Percentiles rank a stretch among this genome's conserved stretches.
Evolutionary conservation across 2,113 vertebrate genomes (phyloP).

Genomic region (Psilopsiagon aymara): DNA sequence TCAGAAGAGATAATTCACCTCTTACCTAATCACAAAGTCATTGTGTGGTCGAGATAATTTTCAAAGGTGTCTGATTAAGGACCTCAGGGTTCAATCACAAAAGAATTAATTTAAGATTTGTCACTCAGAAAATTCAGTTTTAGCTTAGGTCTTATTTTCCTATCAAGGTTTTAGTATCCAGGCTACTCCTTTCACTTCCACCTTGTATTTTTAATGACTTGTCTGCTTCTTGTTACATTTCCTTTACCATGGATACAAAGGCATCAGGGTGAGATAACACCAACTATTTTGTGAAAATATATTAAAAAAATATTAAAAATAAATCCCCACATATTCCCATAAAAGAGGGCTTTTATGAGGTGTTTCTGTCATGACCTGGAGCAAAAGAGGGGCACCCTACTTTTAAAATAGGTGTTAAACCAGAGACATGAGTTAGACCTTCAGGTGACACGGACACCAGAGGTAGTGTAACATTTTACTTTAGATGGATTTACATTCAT

Average conservation of each 20-base stretch:
- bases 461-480: neutral
- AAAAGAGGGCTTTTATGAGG: neutral
- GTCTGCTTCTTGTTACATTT: neutral
- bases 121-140: neutral
- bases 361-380: conserved; percentile 18
- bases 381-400: neutral
- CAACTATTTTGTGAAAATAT: conserved; percentile 7
- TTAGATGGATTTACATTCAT: neutral
- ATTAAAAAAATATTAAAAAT: neutral
- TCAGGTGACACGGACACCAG: neutral
- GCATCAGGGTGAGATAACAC: neutral
- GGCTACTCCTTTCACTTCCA: neutral
- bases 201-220: conserved; percentile 2
- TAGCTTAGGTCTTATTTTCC: neutral
- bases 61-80: neutral
- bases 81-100: neutral
- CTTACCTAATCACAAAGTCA: neutral
- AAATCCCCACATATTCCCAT: neutral
- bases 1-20: neutral
- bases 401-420: conserved; percentile 14
- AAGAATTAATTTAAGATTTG: neutral
- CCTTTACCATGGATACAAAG: neutral
- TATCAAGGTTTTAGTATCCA: neutral
- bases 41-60: conserved; percentile 2
- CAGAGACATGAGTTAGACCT: neutral